A percentile compares a stretch with the other conserved stretches of the same genome.
phyloP scores from a whole-genome alignment of 2,113 vertebrate species.

The Zeus faber region DNA sequence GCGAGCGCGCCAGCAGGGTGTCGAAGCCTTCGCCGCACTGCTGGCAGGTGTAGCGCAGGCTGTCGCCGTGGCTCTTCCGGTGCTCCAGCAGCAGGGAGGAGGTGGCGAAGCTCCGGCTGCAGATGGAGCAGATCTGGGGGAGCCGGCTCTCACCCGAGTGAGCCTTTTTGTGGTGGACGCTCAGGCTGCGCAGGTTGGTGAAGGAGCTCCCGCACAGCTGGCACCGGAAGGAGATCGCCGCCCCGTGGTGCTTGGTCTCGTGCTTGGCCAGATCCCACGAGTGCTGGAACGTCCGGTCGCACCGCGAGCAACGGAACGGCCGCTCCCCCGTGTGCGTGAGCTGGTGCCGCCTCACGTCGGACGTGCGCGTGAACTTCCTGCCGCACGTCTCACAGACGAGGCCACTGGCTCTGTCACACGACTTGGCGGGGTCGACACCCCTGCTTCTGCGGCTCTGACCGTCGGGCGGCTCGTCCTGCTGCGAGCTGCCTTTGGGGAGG shows the following conservation, averaged over 20 bases:
- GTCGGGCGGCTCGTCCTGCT: no score
- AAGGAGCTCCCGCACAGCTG: conserved; percentile 54
- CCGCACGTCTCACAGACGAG: conserved; percentile 74
- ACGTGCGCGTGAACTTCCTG: conserved; percentile 79
- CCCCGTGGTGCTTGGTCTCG: conserved; percentile 66
- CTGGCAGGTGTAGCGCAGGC: conserved; percentile 58
- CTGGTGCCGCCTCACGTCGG: conserved; percentile 83
- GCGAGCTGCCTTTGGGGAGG: conserved; percentile 29
- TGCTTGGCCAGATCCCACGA: conserved; percentile 75
- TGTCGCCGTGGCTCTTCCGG: conserved; percentile 53
- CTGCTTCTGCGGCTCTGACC: no score
- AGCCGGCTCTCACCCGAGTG: conserved; percentile 52
- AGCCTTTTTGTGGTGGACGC: conserved; percentile 62
- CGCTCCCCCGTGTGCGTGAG: conserved; percentile 75
- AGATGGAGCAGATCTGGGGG: conserved; percentile 76
- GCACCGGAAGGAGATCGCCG: conserved; percentile 63
- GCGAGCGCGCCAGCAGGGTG: conserved; percentile 62
- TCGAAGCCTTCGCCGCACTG: conserved; percentile 69
- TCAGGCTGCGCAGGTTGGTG: conserved; percentile 58
- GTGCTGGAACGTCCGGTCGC: conserved; percentile 77
- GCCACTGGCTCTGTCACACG: conserved; percentile 18
- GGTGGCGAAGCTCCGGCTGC: conserved; percentile 53
- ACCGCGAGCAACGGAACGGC: conserved; percentile 67
- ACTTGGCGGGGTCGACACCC: background rate
- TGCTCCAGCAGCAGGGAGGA: conserved; percentile 55